These are phyloP conservation scores for Manis crassicaudata DNA, from an alignment of 2,797 vertebrate genomes.

Conservation along the genomic window DNA sequence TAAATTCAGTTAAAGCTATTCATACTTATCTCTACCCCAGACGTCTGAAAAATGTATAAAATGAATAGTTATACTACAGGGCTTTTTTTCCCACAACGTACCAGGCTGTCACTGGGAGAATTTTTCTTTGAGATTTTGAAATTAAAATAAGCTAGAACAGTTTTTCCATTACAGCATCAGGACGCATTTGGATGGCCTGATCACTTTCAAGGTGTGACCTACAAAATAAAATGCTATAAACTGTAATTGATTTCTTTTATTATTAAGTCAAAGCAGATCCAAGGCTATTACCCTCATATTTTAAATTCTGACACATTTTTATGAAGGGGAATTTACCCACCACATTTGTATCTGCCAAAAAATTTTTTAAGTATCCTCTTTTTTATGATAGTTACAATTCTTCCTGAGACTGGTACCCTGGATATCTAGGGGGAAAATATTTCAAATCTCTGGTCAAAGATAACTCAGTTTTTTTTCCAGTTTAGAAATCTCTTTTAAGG, in stretches of 20 bases:
- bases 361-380: background rate
- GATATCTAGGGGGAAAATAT: background rate
- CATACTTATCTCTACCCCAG: background rate
- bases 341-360: background rate
- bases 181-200: background rate
- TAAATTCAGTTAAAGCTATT: background rate
- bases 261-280: background rate
- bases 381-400: background rate
- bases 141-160: background rate
- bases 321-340: background rate
- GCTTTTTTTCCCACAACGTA: background rate
- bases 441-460: slow-evolving; percentile 1
- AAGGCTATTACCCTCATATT: background rate
- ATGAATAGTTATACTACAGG: background rate
- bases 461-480: background rate
- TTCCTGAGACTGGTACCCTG: background rate
- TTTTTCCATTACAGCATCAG: background rate
- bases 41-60: background rate
- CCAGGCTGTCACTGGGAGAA: background rate
- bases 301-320: slow-evolving; percentile 32
- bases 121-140: slow-evolving; percentile 25
- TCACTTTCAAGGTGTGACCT: background rate
- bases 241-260: background rate
- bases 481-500: background rate
- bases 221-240: background rate